A percentile compares a stretch with the other conserved stretches of the same genome.
Evolutionary conservation across 1,140 invertebrate genomes (phyloP).

Genomic region (Matsumurasca onukii): DNA sequence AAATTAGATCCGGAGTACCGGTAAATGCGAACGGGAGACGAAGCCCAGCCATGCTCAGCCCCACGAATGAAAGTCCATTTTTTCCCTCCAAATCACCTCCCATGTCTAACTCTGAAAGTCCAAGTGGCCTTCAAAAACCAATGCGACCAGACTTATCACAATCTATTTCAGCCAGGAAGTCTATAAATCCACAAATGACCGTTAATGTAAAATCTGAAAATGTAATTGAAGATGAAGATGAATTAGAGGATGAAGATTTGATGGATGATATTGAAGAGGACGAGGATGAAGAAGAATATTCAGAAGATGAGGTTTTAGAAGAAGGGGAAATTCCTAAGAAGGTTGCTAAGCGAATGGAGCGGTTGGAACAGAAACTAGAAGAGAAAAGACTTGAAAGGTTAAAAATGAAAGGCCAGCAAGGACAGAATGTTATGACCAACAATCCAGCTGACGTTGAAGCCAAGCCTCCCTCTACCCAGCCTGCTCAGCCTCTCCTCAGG

Average conservation of each 20-base stretch:
- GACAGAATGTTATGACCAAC: not conserved
- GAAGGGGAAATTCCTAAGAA: conserved; percentile 32
- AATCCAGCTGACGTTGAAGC: not conserved
- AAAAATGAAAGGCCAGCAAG: conserved; percentile 7
- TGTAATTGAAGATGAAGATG: conserved; percentile 48
- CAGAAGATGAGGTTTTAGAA: conserved; percentile 41
- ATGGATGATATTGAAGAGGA: conserved; percentile 36
- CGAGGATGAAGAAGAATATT: conserved; percentile 44
- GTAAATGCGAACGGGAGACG: conserved; percentile 19
- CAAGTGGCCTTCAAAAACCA: not conserved
- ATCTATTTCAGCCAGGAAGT: not conserved
- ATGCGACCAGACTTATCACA: not conserved
- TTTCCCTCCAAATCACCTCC: not conserved
- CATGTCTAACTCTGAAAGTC: not conserved
- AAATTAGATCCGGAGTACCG: conserved; percentile 23
- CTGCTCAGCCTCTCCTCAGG: conserved; percentile 14
- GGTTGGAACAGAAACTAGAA: conserved; percentile 33
- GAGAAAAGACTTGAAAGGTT: conserved; percentile 35
- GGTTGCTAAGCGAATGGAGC: conserved; percentile 29
- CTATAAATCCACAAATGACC: not conserved
- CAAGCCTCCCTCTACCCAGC: conserved; percentile 11
- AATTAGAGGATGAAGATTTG: conserved; percentile 32
- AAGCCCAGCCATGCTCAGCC: conserved; percentile 35
- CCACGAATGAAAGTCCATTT: conserved; percentile 30
- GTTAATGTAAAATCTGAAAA: not conserved